phyloP scores from a whole-genome alignment of 1,140 invertebrate species.

The Saxidomus purpurata region DNA sequence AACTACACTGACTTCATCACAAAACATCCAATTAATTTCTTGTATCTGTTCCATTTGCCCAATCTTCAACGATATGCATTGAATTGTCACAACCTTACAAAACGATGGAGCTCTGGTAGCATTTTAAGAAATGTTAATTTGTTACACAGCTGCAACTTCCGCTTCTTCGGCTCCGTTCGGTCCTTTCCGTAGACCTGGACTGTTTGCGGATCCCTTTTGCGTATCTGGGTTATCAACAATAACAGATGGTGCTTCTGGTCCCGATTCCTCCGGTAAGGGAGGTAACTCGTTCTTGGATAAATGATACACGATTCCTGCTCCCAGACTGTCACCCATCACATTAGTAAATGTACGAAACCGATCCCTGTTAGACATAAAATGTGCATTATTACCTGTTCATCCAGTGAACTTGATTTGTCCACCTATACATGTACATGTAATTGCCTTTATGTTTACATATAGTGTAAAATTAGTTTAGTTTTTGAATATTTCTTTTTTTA shows the following conservation, averaged over 20 bases:
- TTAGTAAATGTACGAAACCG: slow-evolving; percentile 97
- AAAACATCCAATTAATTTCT: too few relatives aligned
- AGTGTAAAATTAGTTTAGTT: too few relatives aligned
- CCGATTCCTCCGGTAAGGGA: slow-evolving; percentile 61
- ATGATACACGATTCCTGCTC: slow-evolving; percentile 96
- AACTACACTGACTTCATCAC: too few relatives aligned
- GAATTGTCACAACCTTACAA: not conserved
- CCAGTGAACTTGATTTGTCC: too few relatives aligned
- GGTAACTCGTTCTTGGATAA: slow-evolving; percentile 92
- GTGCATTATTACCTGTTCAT: too few relatives aligned
- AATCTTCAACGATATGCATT: not conserved
- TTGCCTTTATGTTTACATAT: too few relatives aligned
- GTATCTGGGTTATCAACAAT: slow-evolving; percentile 1
- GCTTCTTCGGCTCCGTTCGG: slow-evolving; percentile 53
- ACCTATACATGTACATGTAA: too few relatives aligned
- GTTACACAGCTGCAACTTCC: slow-evolving; percentile 47
- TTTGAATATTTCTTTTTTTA: too few relatives aligned
- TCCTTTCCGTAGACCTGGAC: slow-evolving; percentile 61
- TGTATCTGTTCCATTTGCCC: too few relatives aligned
- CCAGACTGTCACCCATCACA: slow-evolving; percentile 97
- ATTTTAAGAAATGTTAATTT: not conserved
- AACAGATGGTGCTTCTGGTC: slow-evolving; percentile 33
- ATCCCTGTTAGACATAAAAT: slow-evolving; percentile 67
- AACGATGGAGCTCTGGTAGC: not conserved
- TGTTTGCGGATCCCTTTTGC: not conserved